Percentiles rank a stretch among this genome's conserved stretches.
phyloP scores from a whole-genome alignment of 2,113 vertebrate genomes.

The Mormyrus iriodes region DNA sequence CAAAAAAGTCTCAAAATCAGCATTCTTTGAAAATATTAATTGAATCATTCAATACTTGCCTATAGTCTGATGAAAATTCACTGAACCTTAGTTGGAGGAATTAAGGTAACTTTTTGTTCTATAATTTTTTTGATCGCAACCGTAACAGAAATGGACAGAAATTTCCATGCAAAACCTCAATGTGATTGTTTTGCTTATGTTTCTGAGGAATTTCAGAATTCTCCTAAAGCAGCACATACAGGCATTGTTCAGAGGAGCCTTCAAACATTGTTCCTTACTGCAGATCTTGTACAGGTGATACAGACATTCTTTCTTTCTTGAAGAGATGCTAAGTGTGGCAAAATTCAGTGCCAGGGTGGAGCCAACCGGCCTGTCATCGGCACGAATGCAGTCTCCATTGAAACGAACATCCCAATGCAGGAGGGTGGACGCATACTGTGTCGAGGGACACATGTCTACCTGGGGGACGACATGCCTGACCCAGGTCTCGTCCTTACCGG shows the following conservation, averaged over 20 bases:
- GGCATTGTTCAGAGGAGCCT: neutral
- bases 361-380: conserved; percentile 91
- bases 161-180: neutral
- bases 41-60: conserved; percentile 47
- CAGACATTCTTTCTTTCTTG: conserved; percentile 16
- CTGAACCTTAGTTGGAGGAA: neutral
- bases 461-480: conserved; percentile 95
- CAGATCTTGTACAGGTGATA: neutral
- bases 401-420: conserved; percentile 91
- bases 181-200: neutral
- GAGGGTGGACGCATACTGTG: conserved; percentile 89
- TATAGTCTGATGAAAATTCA: conserved; percentile 11
- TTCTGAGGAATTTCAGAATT: neutral
- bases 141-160: neutral
- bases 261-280: neutral
- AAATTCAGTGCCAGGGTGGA: conserved; percentile 97
- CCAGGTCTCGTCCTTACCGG: conserved; percentile 88
- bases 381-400: conserved; percentile 97
- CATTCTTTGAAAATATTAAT: neutral
- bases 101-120: conserved; percentile 26
- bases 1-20: neutral
- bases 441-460: conserved; percentile 89
- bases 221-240: neutral
- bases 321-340: conserved; percentile 95
- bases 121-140: neutral